These are phyloP conservation scores for Trichomycterus rosablanca DNA, from an alignment of 2,113 vertebrate genomes.

Conservation along the genomic window DNA sequence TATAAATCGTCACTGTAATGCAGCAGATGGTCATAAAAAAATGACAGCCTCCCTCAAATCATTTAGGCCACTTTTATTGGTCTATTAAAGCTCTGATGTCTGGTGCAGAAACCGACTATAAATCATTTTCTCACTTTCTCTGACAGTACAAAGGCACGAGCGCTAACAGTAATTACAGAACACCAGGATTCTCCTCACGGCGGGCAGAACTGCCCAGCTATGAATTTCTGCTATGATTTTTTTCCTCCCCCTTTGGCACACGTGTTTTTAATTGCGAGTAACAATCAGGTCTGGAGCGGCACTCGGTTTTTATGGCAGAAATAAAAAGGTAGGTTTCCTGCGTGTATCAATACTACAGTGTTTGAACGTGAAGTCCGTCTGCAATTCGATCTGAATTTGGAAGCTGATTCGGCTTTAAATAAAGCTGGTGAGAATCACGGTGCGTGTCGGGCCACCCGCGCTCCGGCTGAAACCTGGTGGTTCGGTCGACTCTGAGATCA, in stretches of 20 bases:
- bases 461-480: slow-evolving; percentile 23
- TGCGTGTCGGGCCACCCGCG: slow-evolving; percentile 35
- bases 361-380: not conserved
- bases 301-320: slow-evolving; percentile 28
- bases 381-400: slow-evolving; percentile 24
- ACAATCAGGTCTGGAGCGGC: slow-evolving; percentile 61
- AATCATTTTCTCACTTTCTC: slow-evolving; percentile 56
- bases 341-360: slow-evolving; percentile 22
- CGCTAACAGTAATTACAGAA: slow-evolving; percentile 44
- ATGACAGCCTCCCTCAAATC: slow-evolving; percentile 17
- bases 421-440: slow-evolving; percentile 10
- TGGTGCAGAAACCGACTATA: slow-evolving; percentile 43
- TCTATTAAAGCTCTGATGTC: slow-evolving; percentile 39
- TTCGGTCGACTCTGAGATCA: slow-evolving; percentile 26
- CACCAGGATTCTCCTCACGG: slow-evolving; percentile 39
- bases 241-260: slow-evolving; percentile 29
- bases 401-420: slow-evolving; percentile 1
- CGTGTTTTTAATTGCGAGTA: slow-evolving; percentile 62
- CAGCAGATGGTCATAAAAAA: slow-evolving; percentile 26
- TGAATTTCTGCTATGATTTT: slow-evolving; percentile 9
- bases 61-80: slow-evolving; percentile 36
- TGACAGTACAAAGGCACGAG: slow-evolving; percentile 47
- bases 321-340: slow-evolving; percentile 47
- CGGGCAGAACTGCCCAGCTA: slow-evolving; percentile 53
- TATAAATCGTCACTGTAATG: slow-evolving; percentile 18